These are phyloP conservation scores for Mirza zaza DNA, from an alignment of 2,113 vertebrate genomes.

Conservation along the genomic window DNA sequence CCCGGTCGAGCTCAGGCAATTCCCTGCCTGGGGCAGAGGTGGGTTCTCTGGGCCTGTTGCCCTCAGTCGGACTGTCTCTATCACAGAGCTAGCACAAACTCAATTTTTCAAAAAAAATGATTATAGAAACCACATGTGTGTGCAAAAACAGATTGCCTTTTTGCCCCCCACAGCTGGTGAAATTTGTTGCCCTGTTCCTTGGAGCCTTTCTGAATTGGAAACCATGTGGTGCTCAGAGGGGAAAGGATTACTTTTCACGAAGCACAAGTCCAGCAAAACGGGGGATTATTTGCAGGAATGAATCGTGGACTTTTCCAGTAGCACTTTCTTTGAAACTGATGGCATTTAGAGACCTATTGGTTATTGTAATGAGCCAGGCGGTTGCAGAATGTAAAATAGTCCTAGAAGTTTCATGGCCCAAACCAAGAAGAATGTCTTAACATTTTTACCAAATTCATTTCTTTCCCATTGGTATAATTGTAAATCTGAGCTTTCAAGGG, in stretches of 20 bases:
- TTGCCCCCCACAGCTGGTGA: not conserved
- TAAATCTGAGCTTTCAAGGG: not conserved
- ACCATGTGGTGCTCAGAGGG: not conserved
- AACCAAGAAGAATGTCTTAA: not conserved
- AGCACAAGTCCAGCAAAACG: not conserved
- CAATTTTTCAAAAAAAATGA: slow-evolving; percentile 31
- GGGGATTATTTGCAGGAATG: not conserved
- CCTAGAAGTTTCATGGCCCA: not conserved
- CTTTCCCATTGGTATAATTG: not conserved
- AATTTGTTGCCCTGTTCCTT: slow-evolving; percentile 46
- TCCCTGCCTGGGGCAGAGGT: slow-evolving; percentile 54
- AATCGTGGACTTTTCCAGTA: not conserved
- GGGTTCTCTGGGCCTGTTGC: slow-evolving; percentile 69
- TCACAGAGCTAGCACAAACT: slow-evolving; percentile 68
- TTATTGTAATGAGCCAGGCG: not conserved
- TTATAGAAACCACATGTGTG: slow-evolving; percentile 77
- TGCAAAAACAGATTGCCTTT: not conserved
- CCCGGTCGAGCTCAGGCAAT: slow-evolving; percentile 73
- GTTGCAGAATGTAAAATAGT: not conserved
- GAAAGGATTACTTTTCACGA: not conserved
- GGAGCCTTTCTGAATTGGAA: slow-evolving; percentile 1
- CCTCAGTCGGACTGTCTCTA: slow-evolving; percentile 66
- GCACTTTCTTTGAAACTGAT: not conserved
- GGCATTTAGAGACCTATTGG: not conserved
- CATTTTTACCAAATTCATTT: not conserved